Evolutionary conservation across 1,140 invertebrate species (phyloP).

Genomic region (Lamellibrachia luymesi): DNA sequence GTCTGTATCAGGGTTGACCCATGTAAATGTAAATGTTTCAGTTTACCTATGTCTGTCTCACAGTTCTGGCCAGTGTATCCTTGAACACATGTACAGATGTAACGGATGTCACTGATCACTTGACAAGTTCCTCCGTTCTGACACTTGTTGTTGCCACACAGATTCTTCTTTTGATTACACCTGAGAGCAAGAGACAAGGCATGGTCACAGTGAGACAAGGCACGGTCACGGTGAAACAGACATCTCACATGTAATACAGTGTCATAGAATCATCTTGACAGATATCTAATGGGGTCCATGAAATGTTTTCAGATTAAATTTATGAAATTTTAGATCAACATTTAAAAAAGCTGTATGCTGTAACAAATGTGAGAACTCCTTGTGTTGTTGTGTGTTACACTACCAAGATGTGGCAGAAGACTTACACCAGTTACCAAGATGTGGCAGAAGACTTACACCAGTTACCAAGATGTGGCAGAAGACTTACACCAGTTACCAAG

Average conservation of each 20-base stretch:
- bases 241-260: background rate
- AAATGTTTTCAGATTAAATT: too few species aligned
- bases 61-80: background rate
- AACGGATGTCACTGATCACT: background rate
- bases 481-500: too few species aligned
- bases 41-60: background rate
- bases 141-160: background rate
- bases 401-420: too few species aligned
- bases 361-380: too few species aligned
- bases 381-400: too few species aligned
- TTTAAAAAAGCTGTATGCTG: too few species aligned
- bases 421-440: too few species aligned
- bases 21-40: background rate
- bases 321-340: too few species aligned
- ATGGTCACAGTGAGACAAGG: background rate
- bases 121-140: background rate
- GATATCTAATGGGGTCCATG: background rate
- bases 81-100: background rate
- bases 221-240: background rate
- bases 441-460: too few species aligned
- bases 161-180: background rate
- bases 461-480: too few species aligned
- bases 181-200: background rate
- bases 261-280: background rate
- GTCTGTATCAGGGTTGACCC: too few species aligned